phyloP scores from a whole-genome alignment of 2,888 invertebrate species.

The Andrena camellia region DNA sequence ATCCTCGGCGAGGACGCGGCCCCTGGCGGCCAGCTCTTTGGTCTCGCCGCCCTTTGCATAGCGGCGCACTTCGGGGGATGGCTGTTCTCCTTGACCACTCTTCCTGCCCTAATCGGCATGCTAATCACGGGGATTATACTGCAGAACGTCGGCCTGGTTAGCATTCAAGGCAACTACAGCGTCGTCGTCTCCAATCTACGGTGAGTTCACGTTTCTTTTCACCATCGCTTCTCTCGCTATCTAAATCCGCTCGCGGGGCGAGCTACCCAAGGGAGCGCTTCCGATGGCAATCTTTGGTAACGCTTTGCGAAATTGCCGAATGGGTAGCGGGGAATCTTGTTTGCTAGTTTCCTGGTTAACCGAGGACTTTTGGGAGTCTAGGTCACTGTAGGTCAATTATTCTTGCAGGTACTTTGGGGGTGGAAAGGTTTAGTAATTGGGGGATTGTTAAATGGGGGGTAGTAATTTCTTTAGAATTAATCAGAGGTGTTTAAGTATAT shows the following conservation, averaged over 20 bases:
- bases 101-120: constrained; percentile 95
- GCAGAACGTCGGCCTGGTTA: constrained; percentile 91
- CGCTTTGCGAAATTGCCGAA: no score
- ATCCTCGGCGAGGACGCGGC: constrained; percentile 92
- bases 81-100: constrained; percentile 91
- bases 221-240: neutral
- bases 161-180: constrained; percentile 89
- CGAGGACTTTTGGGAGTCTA: no score
- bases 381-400: no score
- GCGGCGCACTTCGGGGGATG: constrained; percentile 94
- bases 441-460: no score
- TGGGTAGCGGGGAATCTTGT: no score
- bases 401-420: no score
- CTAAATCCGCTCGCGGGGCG: neutral
- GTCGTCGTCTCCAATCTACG: constrained; percentile 90
- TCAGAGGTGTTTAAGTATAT: no score
- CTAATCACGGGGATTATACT: constrained; percentile 92
- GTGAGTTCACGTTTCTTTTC: constrained; percentile 84
- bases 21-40: constrained; percentile 94
- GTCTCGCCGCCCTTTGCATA: constrained; percentile 91
- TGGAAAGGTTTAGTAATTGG: no score
- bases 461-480: no score
- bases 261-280: neutral
- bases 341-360: no score
- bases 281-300: no score